Percentiles rank a stretch among this genome's conserved stretches.
Conservation (phyloP, 2,888 invertebrate genomes). For the Caenorhabditis panamensis region DNA sequence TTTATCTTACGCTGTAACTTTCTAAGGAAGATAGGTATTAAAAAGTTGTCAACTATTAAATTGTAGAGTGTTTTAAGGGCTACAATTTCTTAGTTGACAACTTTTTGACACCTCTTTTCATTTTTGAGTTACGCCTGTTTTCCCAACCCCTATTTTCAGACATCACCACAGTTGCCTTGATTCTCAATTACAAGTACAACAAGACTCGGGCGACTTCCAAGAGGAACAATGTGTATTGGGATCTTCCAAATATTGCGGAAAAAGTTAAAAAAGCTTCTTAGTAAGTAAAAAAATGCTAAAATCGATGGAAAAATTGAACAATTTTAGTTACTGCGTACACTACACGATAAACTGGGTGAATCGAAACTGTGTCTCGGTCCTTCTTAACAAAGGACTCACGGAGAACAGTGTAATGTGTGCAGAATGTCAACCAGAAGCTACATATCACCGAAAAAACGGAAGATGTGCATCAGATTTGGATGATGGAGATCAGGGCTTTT, state of each 20-base stretch:
- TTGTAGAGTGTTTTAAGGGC: no score
- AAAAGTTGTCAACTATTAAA: no score
- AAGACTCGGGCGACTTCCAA: slow-evolving; percentile 56
- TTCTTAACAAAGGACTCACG: slow-evolving; percentile 55
- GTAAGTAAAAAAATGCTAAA: slow-evolving; percentile 46
- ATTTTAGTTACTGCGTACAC: slow-evolving; percentile 76
- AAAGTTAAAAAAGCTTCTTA: slow-evolving; percentile 52
- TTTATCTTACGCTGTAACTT: no score
- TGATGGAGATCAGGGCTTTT: slow-evolving; percentile 79
- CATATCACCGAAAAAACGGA: slow-evolving; percentile 71
- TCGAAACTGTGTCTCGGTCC: slow-evolving; percentile 73
- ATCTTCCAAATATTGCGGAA: slow-evolving; percentile 59
- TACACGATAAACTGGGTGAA: slow-evolving; percentile 79
- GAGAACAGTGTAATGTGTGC: slow-evolving; percentile 74
- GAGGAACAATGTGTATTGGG: slow-evolving; percentile 65
- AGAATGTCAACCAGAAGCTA: slow-evolving; percentile 80
- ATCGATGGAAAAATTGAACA: background rate
- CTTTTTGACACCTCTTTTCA: no score
- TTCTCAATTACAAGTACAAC: slow-evolving; percentile 76
- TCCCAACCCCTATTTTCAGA: no score
- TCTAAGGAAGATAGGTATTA: no score
- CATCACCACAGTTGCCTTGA: slow-evolving; percentile 77
- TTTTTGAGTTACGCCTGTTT: no score
- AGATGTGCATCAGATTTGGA: slow-evolving; percentile 77
- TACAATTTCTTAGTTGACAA: no score